Base-by-base conservation (phyloP, 2,888 invertebrate genomes). In the Tenthredo mesomela region DNA sequence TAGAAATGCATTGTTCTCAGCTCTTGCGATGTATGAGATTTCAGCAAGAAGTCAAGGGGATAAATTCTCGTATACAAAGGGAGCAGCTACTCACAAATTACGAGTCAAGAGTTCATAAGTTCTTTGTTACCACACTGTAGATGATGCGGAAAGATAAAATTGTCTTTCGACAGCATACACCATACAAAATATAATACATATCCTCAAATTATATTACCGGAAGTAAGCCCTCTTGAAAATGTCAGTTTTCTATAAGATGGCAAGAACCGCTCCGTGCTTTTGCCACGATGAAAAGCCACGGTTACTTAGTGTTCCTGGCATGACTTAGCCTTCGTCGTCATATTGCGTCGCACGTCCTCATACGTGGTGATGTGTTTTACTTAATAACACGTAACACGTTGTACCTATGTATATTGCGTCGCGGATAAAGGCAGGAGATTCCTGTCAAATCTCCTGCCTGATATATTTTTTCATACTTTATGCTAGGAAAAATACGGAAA, bases 291-390 rank as follows among this genome's bases (percentile, higher is more conserved):
- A 70, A 70, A 70, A 70, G 12, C 15, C 15, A 70, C n/a, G 70
- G 70, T 37, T n/a, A 37, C 70, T 70, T 70, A 33, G 70, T 37
- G 70, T 70, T 70, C 70, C 70, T 4, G 70, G 9, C 37, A 70
- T 70, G 70, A 37, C 25, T 70, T 70, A 37, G 18, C 37, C 70
- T 9, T 33, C 33, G 18, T 21, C 33, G 70, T 4, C 70, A 70
- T 37, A 37, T 70, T 70, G 70, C 70, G 12, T 29, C 37, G 12
- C 18, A 18, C 25, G 21, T 61, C 61, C 21, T 25, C 61, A 25
- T n/a, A 54, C 61, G 12, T 21, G 58, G 58, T 37, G 67, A 37
- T 70, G 67, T 70, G 70, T 70, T 70, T 70, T 70, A 37, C 33
- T 61, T 25, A 25, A 61, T 25, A 58, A 58, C 58, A 58, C 58